Evolutionary conservation across 1,140 invertebrate genomes (phyloP).

Genomic region (Bombus waltoni): DNA sequence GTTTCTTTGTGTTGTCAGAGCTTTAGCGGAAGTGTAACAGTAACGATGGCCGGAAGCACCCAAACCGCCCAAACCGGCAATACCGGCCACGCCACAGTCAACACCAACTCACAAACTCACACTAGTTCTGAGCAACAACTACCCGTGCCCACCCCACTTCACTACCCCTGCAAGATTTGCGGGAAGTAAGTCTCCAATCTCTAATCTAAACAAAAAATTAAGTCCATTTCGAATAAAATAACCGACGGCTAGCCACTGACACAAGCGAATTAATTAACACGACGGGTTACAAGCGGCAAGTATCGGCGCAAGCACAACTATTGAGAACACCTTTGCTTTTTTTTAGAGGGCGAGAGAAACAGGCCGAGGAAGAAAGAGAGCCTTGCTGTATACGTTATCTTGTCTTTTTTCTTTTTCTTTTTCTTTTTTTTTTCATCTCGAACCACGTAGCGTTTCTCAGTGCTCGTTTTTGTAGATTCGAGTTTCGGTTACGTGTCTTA

Average conservation of each 20-base stretch:
- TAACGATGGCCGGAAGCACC: slow-evolving; percentile 88
- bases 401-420: background rate
- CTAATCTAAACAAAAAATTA: slow-evolving; percentile 72
- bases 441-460: slow-evolving; percentile 4
- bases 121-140: slow-evolving; percentile 83
- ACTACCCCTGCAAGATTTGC: slow-evolving; percentile 97
- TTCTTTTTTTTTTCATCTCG: background rate
- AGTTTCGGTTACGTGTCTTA: slow-evolving; percentile 14
- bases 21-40: slow-evolving; percentile 90
- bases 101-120: slow-evolving; percentile 84
- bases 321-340: slow-evolving; percentile 41
- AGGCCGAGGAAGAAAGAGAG: background rate
- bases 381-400: slow-evolving; percentile 35
- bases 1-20: slow-evolving; percentile 87
- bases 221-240: slow-evolving; percentile 66
- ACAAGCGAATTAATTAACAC: slow-evolving; percentile 23
- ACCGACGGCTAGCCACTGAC: slow-evolving; percentile 34
- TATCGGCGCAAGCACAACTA: slow-evolving; percentile 52
- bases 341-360: slow-evolving; percentile 22
- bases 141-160: slow-evolving; percentile 83
- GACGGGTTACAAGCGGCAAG: slow-evolving; percentile 57
- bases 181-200: slow-evolving; percentile 94
- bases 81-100: slow-evolving; percentile 82
- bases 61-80: slow-evolving; percentile 86
- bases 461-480: background rate